Conservation (phyloP, 2,113 vertebrate species). For the Corythaeola cristata region DNA sequence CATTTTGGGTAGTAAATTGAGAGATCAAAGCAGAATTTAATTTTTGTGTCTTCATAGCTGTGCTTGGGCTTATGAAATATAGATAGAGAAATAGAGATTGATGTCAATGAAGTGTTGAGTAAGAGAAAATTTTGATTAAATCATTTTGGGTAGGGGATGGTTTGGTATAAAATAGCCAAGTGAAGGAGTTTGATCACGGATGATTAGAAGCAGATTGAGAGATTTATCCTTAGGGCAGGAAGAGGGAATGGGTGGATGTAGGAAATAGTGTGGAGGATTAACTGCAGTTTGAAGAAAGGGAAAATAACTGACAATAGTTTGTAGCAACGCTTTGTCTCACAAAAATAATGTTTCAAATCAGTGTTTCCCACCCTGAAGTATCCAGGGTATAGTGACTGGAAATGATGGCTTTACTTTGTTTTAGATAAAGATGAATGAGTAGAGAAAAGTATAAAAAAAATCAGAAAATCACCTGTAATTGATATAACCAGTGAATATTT, state of each 20-base stretch:
- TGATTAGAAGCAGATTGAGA: neutral
- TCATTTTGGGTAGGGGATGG: neutral
- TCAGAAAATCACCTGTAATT: neutral
- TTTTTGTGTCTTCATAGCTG: neutral
- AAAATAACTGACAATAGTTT: neutral
- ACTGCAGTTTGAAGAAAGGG: neutral
- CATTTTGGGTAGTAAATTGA: neutral
- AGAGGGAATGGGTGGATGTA: neutral
- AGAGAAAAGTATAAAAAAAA: neutral
- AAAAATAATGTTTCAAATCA: neutral
- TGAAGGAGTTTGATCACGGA: neutral
- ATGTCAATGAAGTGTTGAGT: neutral
- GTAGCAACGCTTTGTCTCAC: neutral
- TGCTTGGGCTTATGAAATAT: neutral
- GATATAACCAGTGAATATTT: neutral
- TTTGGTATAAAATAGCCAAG: neutral
- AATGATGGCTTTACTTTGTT: neutral
- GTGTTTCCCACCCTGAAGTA: neutral
- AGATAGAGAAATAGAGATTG: neutral
- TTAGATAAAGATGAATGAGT: neutral
- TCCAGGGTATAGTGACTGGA: neutral
- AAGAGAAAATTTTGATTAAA: neutral
- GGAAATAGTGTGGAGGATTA: neutral
- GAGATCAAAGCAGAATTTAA: neutral
- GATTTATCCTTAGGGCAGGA: constrained; percentile 13